Percentiles rank a stretch among this genome's conserved stretches.
phyloP scores from a whole-genome alignment of 2,888 invertebrate genomes.

The Pyrgus malvae region DNA sequence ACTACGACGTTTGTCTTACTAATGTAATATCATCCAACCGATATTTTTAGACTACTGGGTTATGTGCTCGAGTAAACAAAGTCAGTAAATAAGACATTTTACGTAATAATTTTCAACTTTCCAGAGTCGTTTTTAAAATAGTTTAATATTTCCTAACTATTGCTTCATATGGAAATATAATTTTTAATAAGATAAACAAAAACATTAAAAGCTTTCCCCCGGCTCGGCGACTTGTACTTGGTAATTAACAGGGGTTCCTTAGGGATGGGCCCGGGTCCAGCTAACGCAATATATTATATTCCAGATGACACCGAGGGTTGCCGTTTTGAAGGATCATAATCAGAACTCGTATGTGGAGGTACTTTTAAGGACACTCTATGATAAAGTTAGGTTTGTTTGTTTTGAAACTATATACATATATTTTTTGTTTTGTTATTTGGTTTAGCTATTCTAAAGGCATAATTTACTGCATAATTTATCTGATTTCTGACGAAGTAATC shows the following conservation, averaged over 20 bases:
- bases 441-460: too few species aligned
- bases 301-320: slow-evolving; percentile 72
- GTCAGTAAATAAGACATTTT: too few species aligned
- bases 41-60: too few species aligned
- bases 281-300: slow-evolving; percentile 77
- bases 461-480: too few species aligned
- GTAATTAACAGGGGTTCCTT: slow-evolving; percentile 83
- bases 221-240: slow-evolving; percentile 80
- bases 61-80: too few species aligned
- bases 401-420: too few species aligned
- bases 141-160: neutral
- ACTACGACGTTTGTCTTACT: too few species aligned
- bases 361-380: slow-evolving; percentile 15
- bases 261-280: slow-evolving; percentile 67
- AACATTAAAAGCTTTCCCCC: slow-evolving; percentile 63
- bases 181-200: slow-evolving; percentile 52
- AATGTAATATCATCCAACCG: too few species aligned
- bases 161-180: slow-evolving; percentile 23
- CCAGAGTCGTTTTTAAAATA: too few species aligned
- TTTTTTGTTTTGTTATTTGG: too few species aligned
- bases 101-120: too few species aligned
- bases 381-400: neutral
- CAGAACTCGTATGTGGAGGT: slow-evolving; percentile 40
- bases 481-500: too few species aligned
- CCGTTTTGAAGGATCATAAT: slow-evolving; percentile 70